Base-by-base conservation (phyloP, 1,140 invertebrate genomes). In the Drosophila arizonae region DNA sequence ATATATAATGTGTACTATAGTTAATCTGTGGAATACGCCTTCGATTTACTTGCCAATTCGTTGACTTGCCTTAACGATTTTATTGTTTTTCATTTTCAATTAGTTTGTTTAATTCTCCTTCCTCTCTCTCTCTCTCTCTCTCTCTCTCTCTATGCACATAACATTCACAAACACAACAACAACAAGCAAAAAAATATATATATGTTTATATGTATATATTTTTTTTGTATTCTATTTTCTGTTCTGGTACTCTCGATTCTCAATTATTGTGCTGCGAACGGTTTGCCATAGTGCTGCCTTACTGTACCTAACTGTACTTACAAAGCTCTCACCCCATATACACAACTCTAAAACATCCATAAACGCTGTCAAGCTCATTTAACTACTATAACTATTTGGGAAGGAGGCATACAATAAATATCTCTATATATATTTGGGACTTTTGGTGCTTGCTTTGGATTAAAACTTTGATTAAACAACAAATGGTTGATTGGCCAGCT, bases 141-240 rank as follows among this genome's bases (percentile, higher is more conserved):
- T 17, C 17, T 17, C 1, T 17, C 43, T 45, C 43, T 3, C 43
- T 8, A 15, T 46, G 15, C 76, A 52, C 70, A 80, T 71, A 80
- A 85, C 66, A 70, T 72, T 86, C 77, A 79, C 79, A 87, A 88
- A 87, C 77, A 84, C 66, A 70, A 74, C 60, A 74, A 56, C 79
- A 87, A 87, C 79, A 80, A 72, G 68, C 79, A 72, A 70, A 81
- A 82, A 87, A 74, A 77, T 81, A 71, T 84, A 77, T 77, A 50
- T 66, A 63, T 51, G 15, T 36, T 10, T 75, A 64, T 60, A 50
- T 62, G 43, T 72, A 39, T 76, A 50, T 70, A 36, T 24, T 30
- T 26, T 48, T 43, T 45, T 17, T 45, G 43, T 17, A 45, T 45
- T 45, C 1, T 45, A 15, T 4, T 45, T 45, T 45, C 43, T 33